phyloP scores from a whole-genome alignment of 2,113 vertebrate species.

The Opisthocomus hoazin region DNA sequence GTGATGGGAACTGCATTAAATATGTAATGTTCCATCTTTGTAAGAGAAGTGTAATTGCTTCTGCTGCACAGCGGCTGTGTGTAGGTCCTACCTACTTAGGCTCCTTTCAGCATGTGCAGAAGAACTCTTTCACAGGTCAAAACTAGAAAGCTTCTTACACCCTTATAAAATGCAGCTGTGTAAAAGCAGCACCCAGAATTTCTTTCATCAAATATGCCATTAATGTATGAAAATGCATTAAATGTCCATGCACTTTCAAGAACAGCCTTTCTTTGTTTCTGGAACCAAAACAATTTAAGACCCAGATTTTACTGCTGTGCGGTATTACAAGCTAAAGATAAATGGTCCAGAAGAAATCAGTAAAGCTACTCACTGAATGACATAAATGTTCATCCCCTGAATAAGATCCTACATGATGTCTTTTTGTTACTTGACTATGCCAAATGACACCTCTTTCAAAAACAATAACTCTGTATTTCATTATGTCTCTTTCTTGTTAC shows the following conservation, averaged over 20 bases:
- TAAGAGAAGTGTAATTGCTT: not conserved
- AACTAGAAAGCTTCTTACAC: not conserved
- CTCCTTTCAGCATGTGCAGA: not conserved
- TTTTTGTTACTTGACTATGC: not conserved
- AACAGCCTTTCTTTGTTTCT: not conserved
- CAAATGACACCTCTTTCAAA: not conserved
- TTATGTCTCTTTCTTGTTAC: not conserved
- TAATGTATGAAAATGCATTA: not conserved
- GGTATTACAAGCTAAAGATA: not conserved
- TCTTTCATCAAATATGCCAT: not conserved
- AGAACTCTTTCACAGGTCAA: not conserved
- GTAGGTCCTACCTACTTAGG: not conserved
- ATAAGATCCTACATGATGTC: not conserved
- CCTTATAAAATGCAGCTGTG: not conserved
- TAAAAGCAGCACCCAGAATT: not conserved
- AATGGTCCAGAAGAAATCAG: not conserved
- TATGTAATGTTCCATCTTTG: not conserved
- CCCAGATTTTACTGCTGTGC: not conserved
- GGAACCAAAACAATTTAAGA: not conserved
- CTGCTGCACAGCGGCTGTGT: not conserved
- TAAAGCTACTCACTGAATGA: not conserved
- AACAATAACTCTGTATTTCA: not conserved
- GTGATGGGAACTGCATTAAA: not conserved
- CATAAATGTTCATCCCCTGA: not conserved
- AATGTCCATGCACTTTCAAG: not conserved